Percentiles rank a stretch among this genome's conserved stretches.
These are phyloP conservation scores for Ceraclea dissimilis DNA, from an alignment of 2,888 invertebrate species.

Conservation along the genomic window DNA sequence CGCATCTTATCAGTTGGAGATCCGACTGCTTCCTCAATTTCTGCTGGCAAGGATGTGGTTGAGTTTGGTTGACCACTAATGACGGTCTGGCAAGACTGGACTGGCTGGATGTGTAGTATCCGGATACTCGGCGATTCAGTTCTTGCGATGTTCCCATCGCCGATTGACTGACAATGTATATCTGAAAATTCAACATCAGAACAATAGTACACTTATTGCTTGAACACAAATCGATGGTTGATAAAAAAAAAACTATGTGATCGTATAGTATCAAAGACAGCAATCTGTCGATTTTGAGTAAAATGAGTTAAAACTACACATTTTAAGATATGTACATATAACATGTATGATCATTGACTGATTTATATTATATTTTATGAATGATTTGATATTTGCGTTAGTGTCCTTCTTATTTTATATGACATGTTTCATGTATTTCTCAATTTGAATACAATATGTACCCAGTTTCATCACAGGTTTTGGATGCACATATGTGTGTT, in stretches of 20 bases:
- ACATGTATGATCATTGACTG: too few species aligned
- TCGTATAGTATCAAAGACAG: neutral
- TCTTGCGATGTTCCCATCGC: slow-evolving; percentile 55
- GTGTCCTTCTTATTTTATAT: too few species aligned
- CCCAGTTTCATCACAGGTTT: too few species aligned
- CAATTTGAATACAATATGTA: too few species aligned
- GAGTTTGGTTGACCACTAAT: slow-evolving; percentile 49
- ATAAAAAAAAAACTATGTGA: neutral
- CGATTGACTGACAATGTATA: slow-evolving; percentile 55
- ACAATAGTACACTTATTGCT: neutral
- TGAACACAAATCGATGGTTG: neutral
- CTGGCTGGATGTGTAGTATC: slow-evolving; percentile 82
- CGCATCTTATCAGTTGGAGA: slow-evolving; percentile 77
- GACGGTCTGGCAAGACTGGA: slow-evolving; percentile 44
- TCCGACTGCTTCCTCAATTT: slow-evolving; percentile 84
- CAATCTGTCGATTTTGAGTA: neutral
- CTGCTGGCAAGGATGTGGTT: slow-evolving; percentile 60
- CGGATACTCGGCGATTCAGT: slow-evolving; percentile 74
- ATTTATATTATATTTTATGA: too few species aligned
- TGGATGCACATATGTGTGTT: too few species aligned
- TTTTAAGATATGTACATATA: too few species aligned
- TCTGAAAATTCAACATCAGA: slow-evolving; percentile 36
- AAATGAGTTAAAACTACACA: neutral
- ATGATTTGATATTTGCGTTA: too few species aligned
- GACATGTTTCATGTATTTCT: too few species aligned